Base-by-base conservation (phyloP, 2,888 invertebrate species). In the Tetranychus truncatus region DNA sequence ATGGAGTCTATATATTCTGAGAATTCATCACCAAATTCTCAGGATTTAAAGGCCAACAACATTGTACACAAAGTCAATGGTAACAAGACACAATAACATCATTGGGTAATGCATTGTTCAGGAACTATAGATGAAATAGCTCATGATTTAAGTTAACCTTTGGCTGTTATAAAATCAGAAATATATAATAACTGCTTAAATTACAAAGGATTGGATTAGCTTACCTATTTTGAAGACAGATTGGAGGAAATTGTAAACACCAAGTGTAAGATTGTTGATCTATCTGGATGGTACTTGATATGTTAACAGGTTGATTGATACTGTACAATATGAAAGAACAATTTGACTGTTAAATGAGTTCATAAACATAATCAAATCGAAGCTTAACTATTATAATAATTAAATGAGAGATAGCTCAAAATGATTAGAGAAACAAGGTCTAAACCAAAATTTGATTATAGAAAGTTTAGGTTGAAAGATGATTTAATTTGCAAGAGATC, bases 191-290 rank as follows among this genome's bases (percentile, higher is more conserved):
- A 55, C 1, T 7, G 15, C 2, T 3, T 55, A 7, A 15, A 15
- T 3, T 55, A 34, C 5, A 34, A 34, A 1, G 34, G 34, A 34
- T 34, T 34, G 24, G 2, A 24, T 24, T 34, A 34, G 34, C 55
- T 55, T 55, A 55, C 55, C 55, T 9, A 55, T 55, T 55, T 55
- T 55, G 11, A 15, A 55, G 55, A 55, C 55, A 55, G 15, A 55
- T 55, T 55, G 55, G 55, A 55, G 55, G 55, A 55, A 55, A 55
- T 55, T 55, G 55, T 55, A 55, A 55, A 55, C 55, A 55, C 55
- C 55, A 55, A 55, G 55, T 55, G 55, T 55, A 55, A 55, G 55
- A 55, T 55, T 55, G 55, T 55, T 55, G 55, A 55, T 55, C 55
- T 9, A 55, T 55, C 15, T 55, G 11, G 15, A 55, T 55, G 9